Evolutionary conservation across 1,140 invertebrate genomes (phyloP).

Genomic region (Acromyrmex echinatior): DNA sequence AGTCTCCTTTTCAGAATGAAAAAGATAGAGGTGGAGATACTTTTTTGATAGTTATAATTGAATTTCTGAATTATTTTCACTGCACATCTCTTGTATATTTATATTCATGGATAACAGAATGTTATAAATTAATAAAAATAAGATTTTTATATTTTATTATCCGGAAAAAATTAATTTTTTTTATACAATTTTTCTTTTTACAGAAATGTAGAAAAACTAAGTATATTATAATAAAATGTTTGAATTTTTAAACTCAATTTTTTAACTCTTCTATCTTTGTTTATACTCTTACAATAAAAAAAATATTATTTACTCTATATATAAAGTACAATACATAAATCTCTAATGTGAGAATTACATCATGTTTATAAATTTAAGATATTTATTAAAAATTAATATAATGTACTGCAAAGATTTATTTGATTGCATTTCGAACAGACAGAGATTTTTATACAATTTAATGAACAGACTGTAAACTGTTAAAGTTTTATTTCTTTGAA

Average conservation of each 20-base stretch:
- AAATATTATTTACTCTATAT: neutral
- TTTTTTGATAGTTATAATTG: neutral
- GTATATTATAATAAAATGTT: neutral
- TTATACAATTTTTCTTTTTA: neutral
- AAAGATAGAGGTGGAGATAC: neutral
- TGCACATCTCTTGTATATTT: neutral
- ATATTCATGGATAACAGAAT: neutral
- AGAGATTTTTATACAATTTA: constrained; percentile 2
- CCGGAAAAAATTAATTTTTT: too few relatives aligned
- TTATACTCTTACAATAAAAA: neutral
- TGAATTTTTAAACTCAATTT: neutral
- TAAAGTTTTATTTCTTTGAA: constrained; percentile 7
- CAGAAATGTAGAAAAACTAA: neutral
- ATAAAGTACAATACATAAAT: neutral
- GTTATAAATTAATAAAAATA: neutral
- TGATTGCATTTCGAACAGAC: neutral
- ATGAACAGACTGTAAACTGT: neutral
- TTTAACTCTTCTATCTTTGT: neutral
- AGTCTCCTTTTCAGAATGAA: neutral
- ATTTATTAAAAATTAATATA: neutral
- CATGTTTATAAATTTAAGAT: neutral
- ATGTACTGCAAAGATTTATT: neutral
- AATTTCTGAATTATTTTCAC: neutral
- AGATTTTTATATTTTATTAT: neutral
- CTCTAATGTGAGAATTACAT: neutral